Evolutionary conservation across 2,113 vertebrate genomes (phyloP).

Genomic region (Meleagris gallopavo): DNA sequence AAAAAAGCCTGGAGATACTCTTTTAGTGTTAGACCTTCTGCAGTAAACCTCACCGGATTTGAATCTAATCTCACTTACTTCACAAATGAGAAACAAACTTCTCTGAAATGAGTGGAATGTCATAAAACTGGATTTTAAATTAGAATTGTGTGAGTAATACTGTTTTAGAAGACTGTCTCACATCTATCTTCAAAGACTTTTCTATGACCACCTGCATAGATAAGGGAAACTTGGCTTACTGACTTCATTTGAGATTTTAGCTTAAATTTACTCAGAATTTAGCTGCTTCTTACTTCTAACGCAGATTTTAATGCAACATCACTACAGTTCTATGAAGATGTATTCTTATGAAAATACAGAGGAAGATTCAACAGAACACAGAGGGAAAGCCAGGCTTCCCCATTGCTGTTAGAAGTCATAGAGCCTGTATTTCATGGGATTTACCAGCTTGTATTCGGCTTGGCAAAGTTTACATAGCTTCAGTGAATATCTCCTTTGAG

Average conservation of each 20-base stretch:
- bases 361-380: neutral
- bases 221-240: neutral
- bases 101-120: constrained; percentile 43
- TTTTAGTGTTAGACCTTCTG: constrained; percentile 41
- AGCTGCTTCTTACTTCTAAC: neutral
- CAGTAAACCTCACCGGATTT: constrained; percentile 3
- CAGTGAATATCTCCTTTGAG: neutral
- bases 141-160: constrained; percentile 1
- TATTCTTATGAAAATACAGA: neutral
- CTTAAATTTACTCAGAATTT: neutral
- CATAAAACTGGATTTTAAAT: constrained; percentile 44
- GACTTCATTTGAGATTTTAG: neutral
- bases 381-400: neutral
- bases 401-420: neutral
- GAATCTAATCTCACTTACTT: constrained; percentile 4
- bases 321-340: neutral
- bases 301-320: neutral
- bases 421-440: neutral
- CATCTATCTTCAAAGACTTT: neutral
- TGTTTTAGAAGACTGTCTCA: neutral
- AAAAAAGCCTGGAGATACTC: constrained; percentile 10
- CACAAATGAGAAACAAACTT: constrained; percentile 9
- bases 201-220: neutral
- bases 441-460: neutral
- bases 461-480: neutral